Conservation (phyloP, 1,140 invertebrate genomes). For the Caenorhabditis inopinata region DNA sequence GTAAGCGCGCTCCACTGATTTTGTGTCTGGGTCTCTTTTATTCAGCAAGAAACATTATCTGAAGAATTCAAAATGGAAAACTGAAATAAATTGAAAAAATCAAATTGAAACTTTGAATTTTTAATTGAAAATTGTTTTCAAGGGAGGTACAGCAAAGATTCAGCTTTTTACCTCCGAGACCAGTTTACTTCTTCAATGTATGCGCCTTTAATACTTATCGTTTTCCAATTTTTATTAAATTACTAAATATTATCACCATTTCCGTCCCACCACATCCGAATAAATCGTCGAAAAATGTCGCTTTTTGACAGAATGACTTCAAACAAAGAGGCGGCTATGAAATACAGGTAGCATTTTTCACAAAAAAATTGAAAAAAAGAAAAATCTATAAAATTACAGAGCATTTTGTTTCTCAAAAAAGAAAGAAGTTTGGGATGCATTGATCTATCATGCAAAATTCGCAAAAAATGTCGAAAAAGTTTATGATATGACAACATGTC, state of each 20-base stretch:
- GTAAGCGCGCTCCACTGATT: background rate
- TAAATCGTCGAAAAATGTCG: background rate
- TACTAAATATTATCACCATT: background rate
- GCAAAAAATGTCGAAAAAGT: slow-evolving; percentile 5
- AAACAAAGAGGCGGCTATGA: background rate
- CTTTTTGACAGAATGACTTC: slow-evolving; percentile 13
- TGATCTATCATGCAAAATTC: background rate
- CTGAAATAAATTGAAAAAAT: no score
- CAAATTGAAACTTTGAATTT: no score
- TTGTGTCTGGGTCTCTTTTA: background rate
- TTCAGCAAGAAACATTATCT: background rate
- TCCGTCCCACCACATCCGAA: background rate
- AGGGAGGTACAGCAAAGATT: no score
- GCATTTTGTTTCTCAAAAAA: background rate
- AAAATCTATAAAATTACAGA: background rate
- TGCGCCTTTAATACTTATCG: background rate
- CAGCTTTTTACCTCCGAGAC: no score
- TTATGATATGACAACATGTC: slow-evolving; percentile 2
- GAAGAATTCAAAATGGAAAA: background rate
- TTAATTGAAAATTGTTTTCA: no score
- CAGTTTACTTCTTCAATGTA: background rate
- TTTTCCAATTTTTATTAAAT: background rate
- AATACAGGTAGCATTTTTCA: background rate
- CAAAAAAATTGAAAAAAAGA: background rate
- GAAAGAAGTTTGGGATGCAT: background rate